phyloP scores from a whole-genome alignment of 2,113 vertebrate species.

The Neomonachus schauinslandi region DNA sequence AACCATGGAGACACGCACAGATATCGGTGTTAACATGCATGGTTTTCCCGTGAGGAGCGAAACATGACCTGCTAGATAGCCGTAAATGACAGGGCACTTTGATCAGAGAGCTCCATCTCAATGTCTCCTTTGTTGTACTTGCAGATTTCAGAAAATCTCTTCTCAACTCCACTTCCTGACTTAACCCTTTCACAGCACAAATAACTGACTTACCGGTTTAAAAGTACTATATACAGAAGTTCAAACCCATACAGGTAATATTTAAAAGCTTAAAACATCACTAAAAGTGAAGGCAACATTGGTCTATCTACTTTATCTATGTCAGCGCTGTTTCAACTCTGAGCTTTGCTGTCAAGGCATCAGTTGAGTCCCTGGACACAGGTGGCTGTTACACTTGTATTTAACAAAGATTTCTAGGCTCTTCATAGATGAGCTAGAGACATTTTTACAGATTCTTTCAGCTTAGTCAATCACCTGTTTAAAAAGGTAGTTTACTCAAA shows the following conservation, averaged over 20 bases:
- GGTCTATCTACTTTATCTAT: not conserved
- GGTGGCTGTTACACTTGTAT: not conserved
- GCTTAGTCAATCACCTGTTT: not conserved
- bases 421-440: not conserved
- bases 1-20: not conserved
- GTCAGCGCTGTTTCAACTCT: not conserved
- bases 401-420: not conserved
- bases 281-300: not conserved
- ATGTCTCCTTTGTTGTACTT: not conserved
- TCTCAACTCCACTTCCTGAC: not conserved
- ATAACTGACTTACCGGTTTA: not conserved
- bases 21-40: not conserved
- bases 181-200: conserved; percentile 25
- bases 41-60: not conserved
- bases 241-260: not conserved
- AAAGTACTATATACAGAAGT: not conserved
- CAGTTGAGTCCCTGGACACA: not conserved
- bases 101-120: not conserved
- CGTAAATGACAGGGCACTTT: not conserved
- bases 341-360: not conserved
- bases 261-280: not conserved
- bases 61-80: not conserved
- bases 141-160: not conserved
- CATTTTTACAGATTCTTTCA: not conserved
- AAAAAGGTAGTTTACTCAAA: not conserved